A percentile compares a stretch with the other conserved stretches of the same genome.
These are phyloP conservation scores for Trichonephila clavipes DNA, from an alignment of 1,140 invertebrate genomes.

Conservation along the genomic window DNA sequence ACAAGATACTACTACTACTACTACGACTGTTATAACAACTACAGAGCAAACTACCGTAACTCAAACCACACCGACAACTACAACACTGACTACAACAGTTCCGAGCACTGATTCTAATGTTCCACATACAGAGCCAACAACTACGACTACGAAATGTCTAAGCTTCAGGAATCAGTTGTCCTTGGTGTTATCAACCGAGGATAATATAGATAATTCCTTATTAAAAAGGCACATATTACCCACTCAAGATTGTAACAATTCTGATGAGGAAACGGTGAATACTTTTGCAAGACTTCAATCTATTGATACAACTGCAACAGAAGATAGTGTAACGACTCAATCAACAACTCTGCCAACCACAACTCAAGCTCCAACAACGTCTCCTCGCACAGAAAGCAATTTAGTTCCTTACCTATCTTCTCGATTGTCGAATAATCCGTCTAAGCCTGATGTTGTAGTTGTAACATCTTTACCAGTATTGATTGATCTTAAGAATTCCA, in stretches of 20 bases:
- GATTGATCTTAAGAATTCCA: slow-evolving; percentile 45
- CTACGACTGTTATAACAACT: neutral
- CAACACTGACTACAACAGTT: neutral
- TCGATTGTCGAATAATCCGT: slow-evolving; percentile 7
- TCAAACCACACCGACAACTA: neutral
- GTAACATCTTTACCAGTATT: slow-evolving; percentile 68
- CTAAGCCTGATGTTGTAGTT: slow-evolving; percentile 59
- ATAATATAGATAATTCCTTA: slow-evolving; percentile 70
- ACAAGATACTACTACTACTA: neutral
- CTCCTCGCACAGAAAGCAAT: slow-evolving; percentile 10
- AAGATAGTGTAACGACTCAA: slow-evolving; percentile 11
- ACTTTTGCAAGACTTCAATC: slow-evolving; percentile 60
- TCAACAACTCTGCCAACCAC: neutral
- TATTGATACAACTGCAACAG: neutral
- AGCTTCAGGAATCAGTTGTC: slow-evolving; percentile 72
- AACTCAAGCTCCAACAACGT: slow-evolving; percentile 9
- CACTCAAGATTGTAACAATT: slow-evolving; percentile 57
- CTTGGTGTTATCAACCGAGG: slow-evolving; percentile 70
- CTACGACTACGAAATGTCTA: slow-evolving; percentile 52
- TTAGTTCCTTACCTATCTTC: slow-evolving; percentile 55
- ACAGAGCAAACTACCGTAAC: neutral
- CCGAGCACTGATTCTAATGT: neutral
- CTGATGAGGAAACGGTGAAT: slow-evolving; percentile 6
- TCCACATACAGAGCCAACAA: neutral
- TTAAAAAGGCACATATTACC: slow-evolving; percentile 63